These are phyloP conservation scores for Balaeniceps rex DNA, from an alignment of 2,113 vertebrate species.

Conservation along the genomic window DNA sequence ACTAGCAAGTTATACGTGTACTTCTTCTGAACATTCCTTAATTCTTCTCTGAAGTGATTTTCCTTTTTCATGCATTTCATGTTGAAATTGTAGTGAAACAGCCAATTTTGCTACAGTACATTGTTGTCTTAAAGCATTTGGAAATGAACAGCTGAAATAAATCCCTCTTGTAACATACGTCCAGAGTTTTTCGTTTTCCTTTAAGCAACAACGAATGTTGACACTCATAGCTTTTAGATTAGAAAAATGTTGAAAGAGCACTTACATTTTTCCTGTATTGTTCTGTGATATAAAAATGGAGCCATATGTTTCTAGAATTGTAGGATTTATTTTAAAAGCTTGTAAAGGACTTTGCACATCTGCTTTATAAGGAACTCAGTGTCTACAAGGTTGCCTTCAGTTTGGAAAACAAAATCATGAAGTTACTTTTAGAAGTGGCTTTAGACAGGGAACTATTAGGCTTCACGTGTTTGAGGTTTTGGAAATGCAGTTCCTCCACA, in stretches of 20 bases:
- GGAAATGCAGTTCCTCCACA: not conserved
- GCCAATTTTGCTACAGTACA: not conserved
- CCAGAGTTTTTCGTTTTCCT: not conserved
- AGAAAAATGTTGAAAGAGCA: not conserved
- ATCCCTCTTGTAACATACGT: not conserved
- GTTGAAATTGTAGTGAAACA: not conserved
- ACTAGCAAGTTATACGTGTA: not conserved
- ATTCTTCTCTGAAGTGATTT: not conserved
- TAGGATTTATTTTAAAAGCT: not conserved
- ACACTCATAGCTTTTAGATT: not conserved
- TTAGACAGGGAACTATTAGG: not conserved
- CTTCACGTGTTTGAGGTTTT: not conserved
- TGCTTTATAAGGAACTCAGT: not conserved
- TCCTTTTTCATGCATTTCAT: not conserved
- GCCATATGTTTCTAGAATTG: not conserved
- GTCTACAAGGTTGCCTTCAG: not conserved
- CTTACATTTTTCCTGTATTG: not conserved
- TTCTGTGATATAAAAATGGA: not conserved
- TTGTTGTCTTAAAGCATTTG: conserved; percentile 16
- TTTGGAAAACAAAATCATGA: not conserved
- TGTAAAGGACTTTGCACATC: not conserved
- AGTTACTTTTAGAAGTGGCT: not conserved
- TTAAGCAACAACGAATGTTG: not conserved
- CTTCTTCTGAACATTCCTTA: not conserved
- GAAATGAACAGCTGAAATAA: conserved; percentile 19